A percentile compares a stretch with the other conserved stretches of the same genome.
Conservation (phyloP, 2,113 vertebrate species). For the Sisor rabdophorus region DNA sequence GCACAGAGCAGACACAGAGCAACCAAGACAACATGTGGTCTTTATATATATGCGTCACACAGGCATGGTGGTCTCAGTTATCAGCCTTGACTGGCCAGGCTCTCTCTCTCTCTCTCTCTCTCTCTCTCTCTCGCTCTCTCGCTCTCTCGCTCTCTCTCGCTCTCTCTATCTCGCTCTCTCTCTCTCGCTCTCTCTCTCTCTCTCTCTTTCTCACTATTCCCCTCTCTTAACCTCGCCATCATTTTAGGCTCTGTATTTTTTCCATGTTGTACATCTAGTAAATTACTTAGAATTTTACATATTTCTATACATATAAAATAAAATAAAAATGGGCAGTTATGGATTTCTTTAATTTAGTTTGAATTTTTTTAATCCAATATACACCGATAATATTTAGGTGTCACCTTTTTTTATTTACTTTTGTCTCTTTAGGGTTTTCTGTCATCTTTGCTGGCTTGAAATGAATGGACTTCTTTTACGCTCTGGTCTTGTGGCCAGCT, state of each 20-base stretch:
- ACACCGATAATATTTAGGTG: too few species aligned
- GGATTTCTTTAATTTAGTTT: neutral
- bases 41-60: constrained; percentile 41
- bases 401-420: constrained; percentile 15
- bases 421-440: neutral
- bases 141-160: too few species aligned
- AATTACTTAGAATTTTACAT: neutral
- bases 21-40: constrained; percentile 51
- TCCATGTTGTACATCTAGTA: neutral
- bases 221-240: constrained; percentile 4
- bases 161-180: too few species aligned
- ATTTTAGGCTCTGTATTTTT: neutral
- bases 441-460: constrained; percentile 1
- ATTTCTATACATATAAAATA: too few species aligned
- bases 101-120: constrained; percentile 15
- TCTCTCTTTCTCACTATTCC: constrained; percentile 7
- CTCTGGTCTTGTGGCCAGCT: constrained; percentile 18
- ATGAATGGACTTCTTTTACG: constrained; percentile 6
- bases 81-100: constrained; percentile 37
- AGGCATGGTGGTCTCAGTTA: constrained; percentile 52
- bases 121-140: neutral
- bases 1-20: constrained; percentile 57
- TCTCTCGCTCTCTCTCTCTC: neutral
- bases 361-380: neutral
- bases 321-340: neutral